Percentiles rank a stretch among this genome's conserved stretches.
phyloP scores from a whole-genome alignment of 2,888 invertebrate species.

The Druceiella hillmani region DNA sequence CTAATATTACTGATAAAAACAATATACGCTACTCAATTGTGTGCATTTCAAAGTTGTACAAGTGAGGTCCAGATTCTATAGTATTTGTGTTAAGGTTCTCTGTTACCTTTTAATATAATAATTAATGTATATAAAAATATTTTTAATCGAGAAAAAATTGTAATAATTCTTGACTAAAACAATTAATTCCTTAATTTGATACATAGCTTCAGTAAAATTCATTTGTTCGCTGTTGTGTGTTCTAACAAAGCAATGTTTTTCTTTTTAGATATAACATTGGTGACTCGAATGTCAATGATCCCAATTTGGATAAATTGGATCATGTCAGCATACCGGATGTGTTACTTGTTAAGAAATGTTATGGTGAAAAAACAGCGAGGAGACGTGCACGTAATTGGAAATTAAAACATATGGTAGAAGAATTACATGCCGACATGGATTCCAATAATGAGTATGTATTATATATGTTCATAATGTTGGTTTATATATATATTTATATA shows the following conservation, averaged over 20 bases:
- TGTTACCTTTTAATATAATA: not conserved
- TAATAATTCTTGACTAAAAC: not conserved
- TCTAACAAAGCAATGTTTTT: not conserved
- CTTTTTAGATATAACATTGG: slow-evolving; percentile 73
- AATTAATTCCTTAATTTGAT: not conserved
- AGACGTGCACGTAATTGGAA: slow-evolving; percentile 85
- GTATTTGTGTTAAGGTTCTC: not conserved
- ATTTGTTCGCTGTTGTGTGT: not conserved
- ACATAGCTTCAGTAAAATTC: not conserved
- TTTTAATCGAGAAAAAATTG: not conserved
- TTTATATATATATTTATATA: too few species aligned
- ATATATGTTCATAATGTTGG: too few species aligned
- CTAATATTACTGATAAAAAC: too few species aligned
- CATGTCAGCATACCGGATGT: slow-evolving; percentile 75
- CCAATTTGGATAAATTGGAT: slow-evolving; percentile 78
- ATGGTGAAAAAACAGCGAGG: slow-evolving; percentile 65
- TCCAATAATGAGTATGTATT: slow-evolving; percentile 55
- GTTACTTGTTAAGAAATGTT: slow-evolving; percentile 90
- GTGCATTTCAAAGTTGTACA: too few species aligned
- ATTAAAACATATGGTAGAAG: slow-evolving; percentile 75
- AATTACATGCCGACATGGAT: slow-evolving; percentile 53
- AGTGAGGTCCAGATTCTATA: not conserved
- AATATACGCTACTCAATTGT: too few species aligned
- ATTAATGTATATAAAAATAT: not conserved
- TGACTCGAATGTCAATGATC: slow-evolving; percentile 89